Evolutionary conservation across 2,888 invertebrate species (phyloP).

Genomic region (Cryptocephalus primarius): DNA sequence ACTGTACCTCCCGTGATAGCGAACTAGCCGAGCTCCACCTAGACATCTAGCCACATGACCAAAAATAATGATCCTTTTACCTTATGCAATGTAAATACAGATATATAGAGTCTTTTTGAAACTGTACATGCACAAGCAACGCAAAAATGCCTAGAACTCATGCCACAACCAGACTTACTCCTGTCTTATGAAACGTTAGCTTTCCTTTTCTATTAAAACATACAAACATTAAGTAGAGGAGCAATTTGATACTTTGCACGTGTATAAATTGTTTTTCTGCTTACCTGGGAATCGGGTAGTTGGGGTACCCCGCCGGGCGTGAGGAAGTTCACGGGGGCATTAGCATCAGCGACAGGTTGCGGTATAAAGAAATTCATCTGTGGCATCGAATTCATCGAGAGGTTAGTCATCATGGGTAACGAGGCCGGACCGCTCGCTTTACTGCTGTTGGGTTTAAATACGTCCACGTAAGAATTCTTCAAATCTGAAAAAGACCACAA

Average conservation of each 20-base stretch:
- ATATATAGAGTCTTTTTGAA: constrained; percentile 1
- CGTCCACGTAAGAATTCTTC: constrained; percentile 82
- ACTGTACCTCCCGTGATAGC: constrained; percentile 49
- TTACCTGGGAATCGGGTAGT: constrained; percentile 28
- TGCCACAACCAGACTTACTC: too few species aligned
- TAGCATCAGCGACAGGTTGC: constrained; percentile 43
- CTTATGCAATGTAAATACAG: constrained; percentile 7
- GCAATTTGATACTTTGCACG: too few species aligned
- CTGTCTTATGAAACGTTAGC: constrained; percentile 24
- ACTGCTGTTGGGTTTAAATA: constrained; percentile 64
- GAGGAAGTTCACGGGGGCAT: constrained; percentile 46
- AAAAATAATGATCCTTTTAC: constrained; percentile 18
- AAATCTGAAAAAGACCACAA: constrained; percentile 48
- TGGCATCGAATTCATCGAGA: constrained; percentile 23
- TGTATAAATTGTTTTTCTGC: background rate
- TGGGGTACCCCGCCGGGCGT: constrained; percentile 32
- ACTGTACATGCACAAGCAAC: constrained; percentile 5
- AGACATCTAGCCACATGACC: constrained; percentile 47
- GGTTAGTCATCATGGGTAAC: constrained; percentile 33
- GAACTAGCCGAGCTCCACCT: constrained; percentile 54
- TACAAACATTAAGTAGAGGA: background rate
- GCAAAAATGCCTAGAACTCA: constrained; percentile 4
- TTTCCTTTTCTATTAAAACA: constrained; percentile 21
- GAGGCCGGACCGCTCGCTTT: constrained; percentile 26
- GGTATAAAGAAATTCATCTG: constrained; percentile 46